Evolutionary conservation across 2,797 vertebrate species (phyloP).

Genomic region (Triplophysa bombifrons): DNA sequence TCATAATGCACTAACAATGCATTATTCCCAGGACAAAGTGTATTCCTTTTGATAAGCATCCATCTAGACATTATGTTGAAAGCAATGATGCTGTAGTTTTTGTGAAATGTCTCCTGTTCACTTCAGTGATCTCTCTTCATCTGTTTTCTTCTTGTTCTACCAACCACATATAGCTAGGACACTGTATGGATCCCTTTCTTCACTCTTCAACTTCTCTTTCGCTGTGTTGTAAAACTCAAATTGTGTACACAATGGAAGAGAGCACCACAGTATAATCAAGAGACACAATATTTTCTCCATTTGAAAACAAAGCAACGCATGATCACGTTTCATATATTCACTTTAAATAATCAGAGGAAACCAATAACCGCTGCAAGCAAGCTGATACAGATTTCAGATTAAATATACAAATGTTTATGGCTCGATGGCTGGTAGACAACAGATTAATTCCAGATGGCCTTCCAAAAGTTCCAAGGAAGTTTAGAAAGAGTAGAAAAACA

Average conservation of each 20-base stretch:
- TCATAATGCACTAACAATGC: too few species aligned
- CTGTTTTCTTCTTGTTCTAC: conserved; percentile 46
- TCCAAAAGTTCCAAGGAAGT: conserved; percentile 42
- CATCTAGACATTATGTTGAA: neutral
- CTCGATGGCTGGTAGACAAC: conserved; percentile 58
- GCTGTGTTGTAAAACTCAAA: conserved; percentile 10
- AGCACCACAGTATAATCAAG: conserved; percentile 37
- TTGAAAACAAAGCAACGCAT: conserved; percentile 19
- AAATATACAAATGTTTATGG: conserved; percentile 60
- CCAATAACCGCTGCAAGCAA: conserved; percentile 52
- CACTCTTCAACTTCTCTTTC: conserved; percentile 2
- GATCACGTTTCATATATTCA: conserved; percentile 9
- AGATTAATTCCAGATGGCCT: conserved; percentile 62
- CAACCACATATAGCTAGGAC: conserved; percentile 53
- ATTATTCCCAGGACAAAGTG: too few species aligned
- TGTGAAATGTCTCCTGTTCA: conserved; percentile 18
- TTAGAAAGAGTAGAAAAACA: conserved; percentile 37
- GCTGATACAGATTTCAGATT: conserved; percentile 55
- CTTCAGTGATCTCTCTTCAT: conserved; percentile 43
- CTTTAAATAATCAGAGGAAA: conserved; percentile 46
- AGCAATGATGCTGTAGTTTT: neutral
- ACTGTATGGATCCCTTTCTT: neutral
- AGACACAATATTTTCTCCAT: neutral
- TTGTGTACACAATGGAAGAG: conserved; percentile 31
- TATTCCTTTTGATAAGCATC: too few species aligned